Evolutionary conservation across 1,140 invertebrate genomes (phyloP), one percentile per base, ranked within the genome.

Genomic region (Achatina immaculata): DNA sequence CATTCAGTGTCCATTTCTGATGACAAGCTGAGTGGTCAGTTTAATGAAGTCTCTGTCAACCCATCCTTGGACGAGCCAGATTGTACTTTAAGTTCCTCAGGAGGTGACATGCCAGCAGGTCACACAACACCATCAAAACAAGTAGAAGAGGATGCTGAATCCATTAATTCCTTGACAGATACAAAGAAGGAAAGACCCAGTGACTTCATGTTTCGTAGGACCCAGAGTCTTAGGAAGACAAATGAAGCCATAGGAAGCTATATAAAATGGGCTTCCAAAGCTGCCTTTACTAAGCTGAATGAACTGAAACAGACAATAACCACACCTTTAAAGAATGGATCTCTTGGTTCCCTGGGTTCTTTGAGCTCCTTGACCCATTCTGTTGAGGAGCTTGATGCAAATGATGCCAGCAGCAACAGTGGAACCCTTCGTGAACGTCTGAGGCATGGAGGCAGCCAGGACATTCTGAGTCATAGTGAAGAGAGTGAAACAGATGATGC

Each of bases 241-340:
- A 88, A 86, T 72, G 88, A 90, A 81, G 84, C 86, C 2, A 83
- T 90, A 55, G 88, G 85, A 82, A 87, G 86, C 45, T 86, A 87
- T 69, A 83, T 91, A 34, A 90, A 89, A 79, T 87, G 94, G 43
- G 96, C 96, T 0, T 62, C 97, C 78, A 95, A 94, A 21, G 95
- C 95, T 51, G 94, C 97, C 79, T 95, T 94, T 21, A 86, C 75
- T 55, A 98, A 97, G 89, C 94, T 97, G 80, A 96, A 96, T 87
- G 96, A 97, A 91, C 95, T 98, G 86, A 97, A 97, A 90, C 96
- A 96, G 89, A 96, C 95, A 19, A 96, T 98, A 34, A 88, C 87
- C 11, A 87, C 90, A 2, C 88, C 88, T 19, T 84, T 84, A 43
- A 88, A 86, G 74, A 79, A 82, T 55, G 89, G 86, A 6, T 89